Evolutionary conservation across 2,888 invertebrate genomes (phyloP), one percentile per base, ranked within the genome.

Genomic region (Acleris laterana): DNA sequence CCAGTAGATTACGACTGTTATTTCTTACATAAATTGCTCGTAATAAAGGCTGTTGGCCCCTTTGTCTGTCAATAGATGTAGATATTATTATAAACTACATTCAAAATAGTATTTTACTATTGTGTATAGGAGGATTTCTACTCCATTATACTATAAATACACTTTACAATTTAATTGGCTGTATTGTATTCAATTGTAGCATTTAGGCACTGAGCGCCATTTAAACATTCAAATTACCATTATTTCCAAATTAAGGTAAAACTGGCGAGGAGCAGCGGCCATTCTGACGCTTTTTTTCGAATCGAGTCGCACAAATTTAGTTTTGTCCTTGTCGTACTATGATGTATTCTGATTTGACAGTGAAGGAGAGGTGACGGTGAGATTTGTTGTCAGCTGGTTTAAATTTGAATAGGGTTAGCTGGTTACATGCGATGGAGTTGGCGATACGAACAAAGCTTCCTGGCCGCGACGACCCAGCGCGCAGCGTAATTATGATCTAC

Each of bases 361-460:
- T 5, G 17, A 65, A 49, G 48, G 67, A 63, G 60, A 68, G 62
- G 57, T 53, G 53, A 38, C 49, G 55, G 64, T 63, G 56, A 65
- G 63, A 67, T 60, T 69, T 68, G 66, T 66, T 68, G 63, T 62
- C 65, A 76, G 76, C 74, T 74, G 73, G 77, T 79, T 64, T 46
- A 55, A 65, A 65, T 65, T 42, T 61, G 60, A 80, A 79, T 75
- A 71, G 64, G 76, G 77, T 73, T 75, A 69, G 69, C 69, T 77
- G 74, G 80, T 80, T 73, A 78, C 75, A 76, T 72, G 70, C 81
- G 85, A 89, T 82, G 84, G 76, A 76, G 79, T 77, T 72, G 57
- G 73, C 74, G 90, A 90, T 91, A 90, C 61, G 81, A 77, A 88
- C 89, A 89, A 89, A 89, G 81, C 81, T 90, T 90, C 90, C 91